Base-by-base conservation (phyloP, 92 coral and sea anemone genomes). In the Epizoanthus illoricatus region DNA sequence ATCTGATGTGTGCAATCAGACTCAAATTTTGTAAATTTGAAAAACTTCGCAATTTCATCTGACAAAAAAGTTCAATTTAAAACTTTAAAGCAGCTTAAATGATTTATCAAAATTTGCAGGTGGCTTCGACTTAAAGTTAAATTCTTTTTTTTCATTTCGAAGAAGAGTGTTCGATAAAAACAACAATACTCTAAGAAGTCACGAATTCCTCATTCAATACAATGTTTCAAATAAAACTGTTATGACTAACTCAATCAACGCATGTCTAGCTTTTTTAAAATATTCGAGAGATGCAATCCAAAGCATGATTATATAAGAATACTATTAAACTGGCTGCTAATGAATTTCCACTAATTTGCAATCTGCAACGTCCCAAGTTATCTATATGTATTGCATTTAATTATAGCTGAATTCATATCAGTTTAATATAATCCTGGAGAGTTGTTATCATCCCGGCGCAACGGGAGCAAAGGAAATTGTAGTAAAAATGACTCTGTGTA, bases 281-380 rank as follows among this genome's bases (percentile, higher is more conserved):
- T 63, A 42, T 63, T 18, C 19, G 39, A 65, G 5, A 17, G 24
- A 78, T 43, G 55, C 23, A 63, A 18, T 59, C 28, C 16, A 9
- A 52, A n/a, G 82, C 39, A 6, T 3, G 20, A 11, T 41, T 63
- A 23, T 64, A 2, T 63, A 60, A 78, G 21, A 62, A 78, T 58
- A 19, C 41, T 63, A 78, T 78, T 78, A 43, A 43, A 15, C 49
- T 11, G 71, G 43, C 23, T 21, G 43, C 52, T 78, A 78, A 78
- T 78, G 82, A 78, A 78, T 63, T 78, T 78, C n/a, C 58, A 20
- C 69, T 62, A 78, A 78, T 78, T 78, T 64, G 72, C 71, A 78
- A 63, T 78, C 65, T 43, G 71, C 17, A 41, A 63, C 55, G 12
- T 64, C 21, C 43, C 71, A 61, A 78, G 47, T 13, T 33, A 17